Base-by-base conservation (phyloP, 2,797 vertebrate genomes). In the Spizella passerina region DNA sequence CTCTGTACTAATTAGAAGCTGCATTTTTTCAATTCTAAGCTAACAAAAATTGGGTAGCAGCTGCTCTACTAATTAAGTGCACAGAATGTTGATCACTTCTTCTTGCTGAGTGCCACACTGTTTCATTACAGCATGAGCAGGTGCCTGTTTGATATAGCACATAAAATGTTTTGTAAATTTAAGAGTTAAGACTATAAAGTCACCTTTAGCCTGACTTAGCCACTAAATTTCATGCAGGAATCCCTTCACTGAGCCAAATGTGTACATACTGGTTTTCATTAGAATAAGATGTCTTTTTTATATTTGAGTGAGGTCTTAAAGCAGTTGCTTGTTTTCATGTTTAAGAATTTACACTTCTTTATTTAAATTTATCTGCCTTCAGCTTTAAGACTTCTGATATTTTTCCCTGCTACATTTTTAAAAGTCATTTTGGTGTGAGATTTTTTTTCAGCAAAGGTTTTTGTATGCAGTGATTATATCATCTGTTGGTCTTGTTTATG, bases 41-140 rank as follows among this genome's bases (percentile, higher is more conserved):
- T 89, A 92, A 72, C 82, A 75, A 50, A 88, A 91, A 93, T 75
- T 90, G 65, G 84, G 29, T 94, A 94, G 89, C 96, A 96, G 94
- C 95, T 96, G 96, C 64, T 96, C 21, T 44, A 15, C 81, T 96
- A 94, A 96, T 96, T 89, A 87, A 55, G 86, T 89, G 60, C 68
- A 71, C 89, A 87, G 75, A 93, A 60, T 89, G 91, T 94, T 95
- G 91, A 82, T 92, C 91, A 44, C 56, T 86, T 11, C 27, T 76
- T 59, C 82, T 91, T 90, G 76, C 76, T 32, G 82, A 34, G 79
- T 91, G 76, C 68, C 7, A 14, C 36, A 69, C 55, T 79, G 73
- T 86, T 95, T 96, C 75, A 39, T 87, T 93, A 85, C 53, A 63
- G 72, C 59, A 52, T 5, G 8, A 91, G 23, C 82, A 94, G 76